These are phyloP conservation scores for Drosophila ochracea DNA, from an alignment of 2,888 invertebrate genomes.

Conservation along the genomic window DNA sequence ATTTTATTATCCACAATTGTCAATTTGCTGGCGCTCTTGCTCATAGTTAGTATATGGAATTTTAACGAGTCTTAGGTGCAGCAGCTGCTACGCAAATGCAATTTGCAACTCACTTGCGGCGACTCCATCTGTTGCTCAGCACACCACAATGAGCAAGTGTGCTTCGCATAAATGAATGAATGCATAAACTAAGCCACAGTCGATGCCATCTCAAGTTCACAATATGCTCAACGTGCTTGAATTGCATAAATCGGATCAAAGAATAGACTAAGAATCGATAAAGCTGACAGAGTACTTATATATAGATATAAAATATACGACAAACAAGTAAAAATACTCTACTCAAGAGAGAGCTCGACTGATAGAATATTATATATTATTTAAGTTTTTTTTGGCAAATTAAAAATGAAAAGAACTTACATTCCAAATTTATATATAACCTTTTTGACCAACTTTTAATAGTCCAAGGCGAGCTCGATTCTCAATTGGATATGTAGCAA, in stretches of 20 bases:
- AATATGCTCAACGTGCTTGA: not conserved
- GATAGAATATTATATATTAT: not conserved
- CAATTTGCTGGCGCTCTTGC: constrained; percentile 24
- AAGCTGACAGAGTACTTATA: not conserved
- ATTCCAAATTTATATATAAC: not conserved
- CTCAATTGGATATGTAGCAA: not conserved
- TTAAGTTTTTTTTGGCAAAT: not conserved
- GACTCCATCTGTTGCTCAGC: constrained; percentile 3
- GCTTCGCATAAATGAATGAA: constrained; percentile 12
- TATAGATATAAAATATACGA: not conserved
- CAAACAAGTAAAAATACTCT: not conserved
- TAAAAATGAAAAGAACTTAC: not conserved
- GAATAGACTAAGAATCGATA: too few relatives aligned
- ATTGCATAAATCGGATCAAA: not conserved
- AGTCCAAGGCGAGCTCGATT: not conserved
- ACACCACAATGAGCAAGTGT: constrained; percentile 15
- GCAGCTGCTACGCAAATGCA: constrained; percentile 14
- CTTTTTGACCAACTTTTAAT: not conserved
- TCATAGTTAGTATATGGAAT: constrained; percentile 30
- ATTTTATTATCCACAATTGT: constrained; percentile 43
- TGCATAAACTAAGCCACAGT: not conserved
- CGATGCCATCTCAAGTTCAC: not conserved
- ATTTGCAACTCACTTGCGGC: constrained; percentile 16
- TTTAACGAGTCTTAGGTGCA: constrained; percentile 17
- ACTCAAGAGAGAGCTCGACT: not conserved